These are phyloP conservation scores for Pelmatolapia mariae DNA, from an alignment of 2,113 vertebrate genomes.

Conservation along the genomic window DNA sequence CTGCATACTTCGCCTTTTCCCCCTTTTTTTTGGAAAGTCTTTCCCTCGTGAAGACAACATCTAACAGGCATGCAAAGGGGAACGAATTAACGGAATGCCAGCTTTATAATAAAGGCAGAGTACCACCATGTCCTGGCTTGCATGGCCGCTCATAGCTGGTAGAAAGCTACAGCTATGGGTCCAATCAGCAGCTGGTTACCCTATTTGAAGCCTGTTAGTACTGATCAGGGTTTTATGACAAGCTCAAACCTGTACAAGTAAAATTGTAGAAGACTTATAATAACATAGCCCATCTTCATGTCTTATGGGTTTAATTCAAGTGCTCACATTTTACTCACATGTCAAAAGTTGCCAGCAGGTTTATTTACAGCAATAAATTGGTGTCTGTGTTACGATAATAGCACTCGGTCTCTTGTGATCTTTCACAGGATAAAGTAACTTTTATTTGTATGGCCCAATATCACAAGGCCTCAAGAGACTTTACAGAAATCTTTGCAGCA, in stretches of 20 bases:
- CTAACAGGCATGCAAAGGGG: background rate
- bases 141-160: background rate
- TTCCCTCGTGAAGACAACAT: background rate
- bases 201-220: background rate
- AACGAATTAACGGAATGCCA: background rate
- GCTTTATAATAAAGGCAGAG: background rate
- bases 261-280: background rate
- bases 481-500: background rate
- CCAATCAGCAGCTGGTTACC: background rate
- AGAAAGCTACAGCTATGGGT: background rate
- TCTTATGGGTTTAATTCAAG: background rate
- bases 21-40: background rate
- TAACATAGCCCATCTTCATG: background rate
- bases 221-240: background rate
- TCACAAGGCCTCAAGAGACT: background rate
- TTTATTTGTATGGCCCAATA: background rate
- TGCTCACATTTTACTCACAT: background rate
- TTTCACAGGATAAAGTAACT: background rate
- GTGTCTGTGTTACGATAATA: background rate
- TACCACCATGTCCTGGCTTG: background rate
- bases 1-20: background rate
- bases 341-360: background rate
- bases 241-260: background rate
- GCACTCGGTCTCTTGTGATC: background rate
- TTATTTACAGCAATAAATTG: background rate